Evolutionary conservation across 2,888 invertebrate species (phyloP).

Genomic region (Netelia fuscicornis): DNA sequence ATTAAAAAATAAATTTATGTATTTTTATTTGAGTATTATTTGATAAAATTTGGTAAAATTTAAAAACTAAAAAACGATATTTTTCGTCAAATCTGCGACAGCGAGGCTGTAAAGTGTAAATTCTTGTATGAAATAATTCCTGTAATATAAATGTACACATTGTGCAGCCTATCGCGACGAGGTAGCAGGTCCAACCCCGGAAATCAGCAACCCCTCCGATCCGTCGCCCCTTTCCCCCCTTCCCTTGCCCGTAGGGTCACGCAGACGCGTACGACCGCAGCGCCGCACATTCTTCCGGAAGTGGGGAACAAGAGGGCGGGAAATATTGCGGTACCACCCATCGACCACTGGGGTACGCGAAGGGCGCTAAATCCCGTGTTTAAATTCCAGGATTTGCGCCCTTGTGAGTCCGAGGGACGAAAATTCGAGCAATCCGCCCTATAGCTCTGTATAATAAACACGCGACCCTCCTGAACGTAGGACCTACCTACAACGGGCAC

Average conservation of each 20-base stretch:
- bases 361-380: neutral
- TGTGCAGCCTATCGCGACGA: constrained; percentile 71
- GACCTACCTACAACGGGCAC: constrained; percentile 2
- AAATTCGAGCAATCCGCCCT: constrained; percentile 20
- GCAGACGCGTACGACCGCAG: constrained; percentile 32
- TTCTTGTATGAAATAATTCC: neutral
- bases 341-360: constrained; percentile 10
- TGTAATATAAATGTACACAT: constrained; percentile 24
- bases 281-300: constrained; percentile 71
- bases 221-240: constrained; percentile 31
- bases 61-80: no score
- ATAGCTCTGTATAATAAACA: neutral
- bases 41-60: no score
- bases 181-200: constrained; percentile 73
- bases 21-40: no score
- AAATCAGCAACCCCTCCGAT: constrained; percentile 71
- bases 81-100: no score
- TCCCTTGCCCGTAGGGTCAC: constrained; percentile 43
- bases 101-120: no score
- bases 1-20: no score
- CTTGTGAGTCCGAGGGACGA: constrained; percentile 12
- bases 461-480: neutral
- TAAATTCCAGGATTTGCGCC: neutral
- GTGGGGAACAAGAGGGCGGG: constrained; percentile 76
- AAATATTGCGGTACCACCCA: constrained; percentile 74